These are phyloP conservation scores for Acridotheres tristis DNA, from an alignment of 2,797 vertebrate species.

Conservation along the genomic window DNA sequence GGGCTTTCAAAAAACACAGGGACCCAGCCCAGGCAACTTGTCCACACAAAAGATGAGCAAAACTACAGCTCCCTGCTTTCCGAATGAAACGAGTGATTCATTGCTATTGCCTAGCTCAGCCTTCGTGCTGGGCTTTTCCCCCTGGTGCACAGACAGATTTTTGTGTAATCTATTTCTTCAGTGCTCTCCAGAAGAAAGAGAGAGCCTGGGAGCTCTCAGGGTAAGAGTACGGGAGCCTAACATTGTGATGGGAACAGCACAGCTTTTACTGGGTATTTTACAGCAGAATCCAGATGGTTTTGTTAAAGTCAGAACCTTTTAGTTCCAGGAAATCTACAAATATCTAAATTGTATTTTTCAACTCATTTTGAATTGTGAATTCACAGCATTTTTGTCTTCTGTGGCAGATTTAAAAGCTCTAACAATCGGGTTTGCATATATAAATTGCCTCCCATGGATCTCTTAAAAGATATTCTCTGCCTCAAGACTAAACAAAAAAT, in stretches of 20 bases:
- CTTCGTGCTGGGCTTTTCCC: background rate
- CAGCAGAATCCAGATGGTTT: background rate
- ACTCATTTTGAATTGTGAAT: background rate
- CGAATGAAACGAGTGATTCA: background rate
- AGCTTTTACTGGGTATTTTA: background rate
- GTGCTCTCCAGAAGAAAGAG: background rate
- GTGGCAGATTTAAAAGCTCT: background rate
- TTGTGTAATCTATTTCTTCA: background rate
- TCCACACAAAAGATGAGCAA: slow-evolving; percentile 9
- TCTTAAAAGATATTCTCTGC: background rate
- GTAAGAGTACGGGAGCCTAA: background rate
- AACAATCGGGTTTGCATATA: background rate
- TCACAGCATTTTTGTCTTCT: background rate
- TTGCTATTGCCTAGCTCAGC: background rate
- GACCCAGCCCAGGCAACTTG: background rate
- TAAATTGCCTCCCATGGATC: background rate
- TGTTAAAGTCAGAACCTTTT: background rate
- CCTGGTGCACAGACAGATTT: background rate
- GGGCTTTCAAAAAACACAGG: background rate
- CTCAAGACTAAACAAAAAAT: background rate
- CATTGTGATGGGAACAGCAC: background rate
- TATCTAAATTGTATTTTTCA: background rate
- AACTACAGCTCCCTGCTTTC: background rate
- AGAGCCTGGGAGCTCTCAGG: background rate
- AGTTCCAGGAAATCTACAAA: background rate